phyloP scores from a whole-genome alignment of 1,140 invertebrate species.

The Neotoxoptera formosana region DNA sequence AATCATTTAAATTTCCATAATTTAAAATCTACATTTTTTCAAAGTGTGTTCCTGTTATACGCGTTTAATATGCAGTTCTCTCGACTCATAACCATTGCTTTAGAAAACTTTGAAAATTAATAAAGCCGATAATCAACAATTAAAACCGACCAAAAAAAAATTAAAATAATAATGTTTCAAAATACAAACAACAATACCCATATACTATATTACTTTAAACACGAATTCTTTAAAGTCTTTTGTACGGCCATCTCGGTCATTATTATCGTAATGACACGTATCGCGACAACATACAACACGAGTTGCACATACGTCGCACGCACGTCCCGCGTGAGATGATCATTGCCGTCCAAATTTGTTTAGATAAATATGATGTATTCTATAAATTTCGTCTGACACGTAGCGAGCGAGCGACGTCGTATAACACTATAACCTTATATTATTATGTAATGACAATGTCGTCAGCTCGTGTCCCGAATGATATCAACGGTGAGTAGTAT shows the following conservation, averaged over 20 bases:
- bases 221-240: not conserved
- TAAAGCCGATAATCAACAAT: not conserved
- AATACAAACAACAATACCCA: not conserved
- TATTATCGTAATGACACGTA: not conserved
- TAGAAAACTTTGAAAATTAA: not conserved
- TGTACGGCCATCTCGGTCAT: not conserved
- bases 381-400: not conserved
- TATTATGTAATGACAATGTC: not conserved
- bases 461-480: not conserved
- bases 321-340: not conserved
- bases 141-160: not conserved
- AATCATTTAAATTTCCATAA: slow-evolving; percentile 7
- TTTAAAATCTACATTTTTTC: not conserved
- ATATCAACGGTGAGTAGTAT: not conserved
- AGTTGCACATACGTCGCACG: not conserved
- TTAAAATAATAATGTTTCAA: not conserved
- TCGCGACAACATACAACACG: not conserved
- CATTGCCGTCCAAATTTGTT: not conserved
- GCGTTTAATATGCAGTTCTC: too few species aligned
- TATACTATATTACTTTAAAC: not conserved
- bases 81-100: not conserved
- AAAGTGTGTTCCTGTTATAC: not conserved
- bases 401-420: not conserved
- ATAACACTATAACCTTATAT: not conserved
- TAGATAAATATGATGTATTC: not conserved